phyloP scores from a whole-genome alignment of 2,113 vertebrate species.

The Chionis minor region DNA sequence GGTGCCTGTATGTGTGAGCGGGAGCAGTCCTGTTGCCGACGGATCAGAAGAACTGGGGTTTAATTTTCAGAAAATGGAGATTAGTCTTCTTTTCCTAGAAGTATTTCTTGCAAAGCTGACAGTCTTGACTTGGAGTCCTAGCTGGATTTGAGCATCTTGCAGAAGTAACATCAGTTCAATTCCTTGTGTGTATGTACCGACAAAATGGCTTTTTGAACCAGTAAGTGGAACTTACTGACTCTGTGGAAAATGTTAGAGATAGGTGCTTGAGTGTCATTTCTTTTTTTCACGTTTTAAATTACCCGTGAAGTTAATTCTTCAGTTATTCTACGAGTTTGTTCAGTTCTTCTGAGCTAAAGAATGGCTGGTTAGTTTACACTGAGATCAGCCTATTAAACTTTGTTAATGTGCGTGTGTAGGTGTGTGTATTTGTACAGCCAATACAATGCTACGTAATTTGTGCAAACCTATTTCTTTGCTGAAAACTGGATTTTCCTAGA shows the following conservation, averaged over 20 bases:
- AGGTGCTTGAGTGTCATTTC: background rate
- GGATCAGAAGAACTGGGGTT: background rate
- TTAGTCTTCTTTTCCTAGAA: background rate
- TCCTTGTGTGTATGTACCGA: background rate
- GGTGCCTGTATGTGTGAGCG: background rate
- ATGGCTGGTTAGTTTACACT: background rate
- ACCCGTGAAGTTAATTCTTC: background rate
- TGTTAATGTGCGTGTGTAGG: background rate
- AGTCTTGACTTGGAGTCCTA: background rate
- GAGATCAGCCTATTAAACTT: background rate
- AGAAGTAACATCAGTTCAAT: background rate
- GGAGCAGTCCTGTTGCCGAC: background rate
- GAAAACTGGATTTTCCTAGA: background rate
- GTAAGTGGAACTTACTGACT: background rate
- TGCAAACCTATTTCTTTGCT: background rate
- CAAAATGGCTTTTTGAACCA: background rate
- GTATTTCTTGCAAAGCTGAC: background rate
- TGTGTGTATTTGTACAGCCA: background rate
- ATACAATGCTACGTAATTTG: background rate
- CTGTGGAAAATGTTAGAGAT: background rate
- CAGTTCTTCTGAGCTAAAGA: background rate
- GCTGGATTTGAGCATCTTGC: background rate
- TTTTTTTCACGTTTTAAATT: background rate
- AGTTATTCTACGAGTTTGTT: background rate
- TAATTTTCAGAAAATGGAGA: background rate